Conservation (phyloP, 2,888 invertebrate genomes). For the Taenaris catops region DNA sequence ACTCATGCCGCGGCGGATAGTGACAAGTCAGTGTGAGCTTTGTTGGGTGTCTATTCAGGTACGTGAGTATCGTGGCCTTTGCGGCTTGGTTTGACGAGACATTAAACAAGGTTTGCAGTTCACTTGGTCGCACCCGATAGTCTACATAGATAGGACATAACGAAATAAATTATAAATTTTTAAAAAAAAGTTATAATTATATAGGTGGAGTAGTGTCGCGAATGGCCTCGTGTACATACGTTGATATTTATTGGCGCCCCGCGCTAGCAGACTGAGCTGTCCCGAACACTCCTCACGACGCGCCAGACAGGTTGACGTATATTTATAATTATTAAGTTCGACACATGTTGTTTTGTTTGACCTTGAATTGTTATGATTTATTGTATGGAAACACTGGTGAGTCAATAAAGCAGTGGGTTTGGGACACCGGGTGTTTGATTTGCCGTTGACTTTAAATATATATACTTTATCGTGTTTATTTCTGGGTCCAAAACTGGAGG, state of each 20-base stretch:
- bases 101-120: constrained; percentile 1
- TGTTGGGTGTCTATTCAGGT: constrained; percentile 1
- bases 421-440: constrained; percentile 74
- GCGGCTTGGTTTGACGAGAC: background rate
- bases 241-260: constrained; percentile 73
- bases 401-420: constrained; percentile 80
- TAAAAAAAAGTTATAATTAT: constrained; percentile 64
- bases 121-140: constrained; percentile 21
- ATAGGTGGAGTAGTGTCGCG: constrained; percentile 45
- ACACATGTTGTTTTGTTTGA: constrained; percentile 78
- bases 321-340: constrained; percentile 71
- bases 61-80: background rate
- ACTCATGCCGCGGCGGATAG: constrained; percentile 14
- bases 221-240: constrained; percentile 72
- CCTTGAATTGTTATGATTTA: constrained; percentile 77
- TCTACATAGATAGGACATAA: constrained; percentile 75
- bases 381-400: constrained; percentile 78
- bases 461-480: constrained; percentile 54
- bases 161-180: constrained; percentile 77
- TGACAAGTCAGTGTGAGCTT: constrained; percentile 13
- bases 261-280: constrained; percentile 60
- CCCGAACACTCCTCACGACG: constrained; percentile 43
- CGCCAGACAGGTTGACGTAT: constrained; percentile 70
- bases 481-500: constrained; percentile 62
- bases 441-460: constrained; percentile 39